Conservation (phyloP, 2,888 invertebrate species). For the Cylloceria caligata region DNA sequence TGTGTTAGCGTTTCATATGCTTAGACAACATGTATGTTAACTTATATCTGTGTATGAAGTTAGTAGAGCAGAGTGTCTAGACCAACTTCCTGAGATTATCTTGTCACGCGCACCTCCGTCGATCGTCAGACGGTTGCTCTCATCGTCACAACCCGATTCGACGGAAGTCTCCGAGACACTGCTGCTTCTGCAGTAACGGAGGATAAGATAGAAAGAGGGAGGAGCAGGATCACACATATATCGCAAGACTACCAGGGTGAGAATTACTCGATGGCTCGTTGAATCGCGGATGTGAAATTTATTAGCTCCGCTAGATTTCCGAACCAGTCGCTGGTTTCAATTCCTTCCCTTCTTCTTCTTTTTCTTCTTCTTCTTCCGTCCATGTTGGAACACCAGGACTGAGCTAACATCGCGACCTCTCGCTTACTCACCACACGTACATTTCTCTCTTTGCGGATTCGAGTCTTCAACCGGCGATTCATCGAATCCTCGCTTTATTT, state of each 20-base stretch:
- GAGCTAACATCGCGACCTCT: conserved; percentile 8
- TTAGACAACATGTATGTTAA: neutral
- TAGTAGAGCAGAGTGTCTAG: conserved; percentile 16
- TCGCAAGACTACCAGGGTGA: conserved; percentile 39
- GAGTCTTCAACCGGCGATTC: neutral
- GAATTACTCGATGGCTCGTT: conserved; percentile 70
- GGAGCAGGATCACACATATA: conserved; percentile 53
- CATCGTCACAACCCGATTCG: neutral
- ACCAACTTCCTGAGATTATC: conserved; percentile 51
- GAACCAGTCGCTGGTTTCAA: conserved; percentile 6
- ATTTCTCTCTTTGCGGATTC: neutral
- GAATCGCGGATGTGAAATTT: conserved; percentile 72
- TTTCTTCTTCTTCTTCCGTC: conserved; percentile 11
- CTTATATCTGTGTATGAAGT: conserved; percentile 5
- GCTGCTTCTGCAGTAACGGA: conserved; percentile 17
- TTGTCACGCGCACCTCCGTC: conserved; percentile 35
- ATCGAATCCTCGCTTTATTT: conserved; percentile 9
- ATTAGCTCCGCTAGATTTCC: conserved; percentile 67
- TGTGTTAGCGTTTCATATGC: neutral
- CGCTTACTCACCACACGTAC: conserved; percentile 15
- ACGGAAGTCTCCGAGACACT: conserved; percentile 32
- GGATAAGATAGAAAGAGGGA: conserved; percentile 4
- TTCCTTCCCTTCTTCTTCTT: neutral
- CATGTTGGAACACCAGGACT: conserved; percentile 26
- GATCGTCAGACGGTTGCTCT: conserved; percentile 23